These are phyloP conservation scores for Opisthocomus hoazin DNA, from an alignment of 2,113 vertebrate species.

Conservation along the genomic window DNA sequence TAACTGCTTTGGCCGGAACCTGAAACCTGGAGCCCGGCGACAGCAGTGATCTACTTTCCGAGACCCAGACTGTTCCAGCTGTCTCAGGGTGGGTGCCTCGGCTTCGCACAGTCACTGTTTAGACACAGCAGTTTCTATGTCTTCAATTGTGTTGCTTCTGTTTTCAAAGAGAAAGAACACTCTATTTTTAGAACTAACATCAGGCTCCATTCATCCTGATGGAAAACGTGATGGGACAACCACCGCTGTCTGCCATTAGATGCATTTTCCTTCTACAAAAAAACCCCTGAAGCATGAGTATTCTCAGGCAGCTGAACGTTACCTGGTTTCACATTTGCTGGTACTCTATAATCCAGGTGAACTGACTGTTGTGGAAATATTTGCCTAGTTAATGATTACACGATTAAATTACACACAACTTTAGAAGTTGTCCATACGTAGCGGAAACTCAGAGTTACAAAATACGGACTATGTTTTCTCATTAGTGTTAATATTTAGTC, in stretches of 20 bases:
- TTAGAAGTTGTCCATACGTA: neutral
- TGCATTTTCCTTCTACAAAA: neutral
- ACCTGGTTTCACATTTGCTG: neutral
- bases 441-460: neutral
- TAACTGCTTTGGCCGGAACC: neutral
- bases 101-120: neutral
- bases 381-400: neutral
- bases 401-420: neutral
- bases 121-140: neutral
- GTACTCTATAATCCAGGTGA: neutral
- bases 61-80: neutral
- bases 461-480: neutral
- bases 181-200: neutral
- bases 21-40: neutral
- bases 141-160: neutral
- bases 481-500: constrained; percentile 25
- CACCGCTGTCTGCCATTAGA: neutral
- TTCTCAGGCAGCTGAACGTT: rapidly evolving
- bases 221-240: neutral
- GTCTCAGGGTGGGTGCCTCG: neutral
- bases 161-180: neutral
- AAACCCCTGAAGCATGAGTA: rapidly evolving
- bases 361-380: neutral
- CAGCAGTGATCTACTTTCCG: neutral
- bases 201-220: neutral